Percentiles rank a stretch among this genome's conserved stretches.
Conservation (phyloP, 2,888 invertebrate genomes). For the Adela reaumurella region DNA sequence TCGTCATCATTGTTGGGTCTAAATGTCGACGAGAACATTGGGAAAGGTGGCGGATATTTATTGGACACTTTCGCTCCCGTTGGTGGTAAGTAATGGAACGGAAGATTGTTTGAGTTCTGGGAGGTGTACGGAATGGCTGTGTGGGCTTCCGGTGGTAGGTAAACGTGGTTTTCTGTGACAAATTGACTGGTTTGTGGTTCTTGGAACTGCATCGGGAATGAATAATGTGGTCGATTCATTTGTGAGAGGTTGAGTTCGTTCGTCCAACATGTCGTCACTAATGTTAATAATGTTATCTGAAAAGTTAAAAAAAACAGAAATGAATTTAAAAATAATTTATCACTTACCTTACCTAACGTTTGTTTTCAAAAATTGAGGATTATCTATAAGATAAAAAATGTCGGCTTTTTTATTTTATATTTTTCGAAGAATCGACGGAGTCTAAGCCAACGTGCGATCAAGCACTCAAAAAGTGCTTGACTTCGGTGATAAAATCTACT, state of each 20-base stretch:
- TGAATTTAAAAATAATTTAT: no score
- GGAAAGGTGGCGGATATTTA: constrained; percentile 29
- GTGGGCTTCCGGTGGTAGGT: constrained; percentile 38
- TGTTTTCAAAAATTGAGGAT: no score
- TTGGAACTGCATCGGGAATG: constrained; percentile 35
- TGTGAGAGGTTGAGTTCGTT: constrained; percentile 23
- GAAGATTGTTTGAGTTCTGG: constrained; percentile 29
- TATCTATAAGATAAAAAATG: no score
- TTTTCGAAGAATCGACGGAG: no score
- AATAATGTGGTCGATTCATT: constrained; percentile 16
- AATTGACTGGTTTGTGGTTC: constrained; percentile 23
- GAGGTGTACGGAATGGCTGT: constrained; percentile 32
- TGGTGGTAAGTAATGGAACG: constrained; percentile 32
- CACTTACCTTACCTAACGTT: no score
- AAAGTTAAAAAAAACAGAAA: no score
- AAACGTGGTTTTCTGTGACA: constrained; percentile 33
- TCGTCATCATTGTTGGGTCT: constrained; percentile 24
- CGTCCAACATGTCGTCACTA: constrained; percentile 20
- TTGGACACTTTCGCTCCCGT: constrained; percentile 30
- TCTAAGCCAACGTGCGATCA: no score
- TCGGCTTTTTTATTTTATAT: no score
- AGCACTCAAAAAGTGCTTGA: no score
- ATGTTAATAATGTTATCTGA: constrained; percentile 33
- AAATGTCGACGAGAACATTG: constrained; percentile 29
- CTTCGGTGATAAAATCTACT: no score